These are phyloP conservation scores for Microplitis demolitor DNA, from an alignment of 1,140 invertebrate genomes.

Conservation along the genomic window DNA sequence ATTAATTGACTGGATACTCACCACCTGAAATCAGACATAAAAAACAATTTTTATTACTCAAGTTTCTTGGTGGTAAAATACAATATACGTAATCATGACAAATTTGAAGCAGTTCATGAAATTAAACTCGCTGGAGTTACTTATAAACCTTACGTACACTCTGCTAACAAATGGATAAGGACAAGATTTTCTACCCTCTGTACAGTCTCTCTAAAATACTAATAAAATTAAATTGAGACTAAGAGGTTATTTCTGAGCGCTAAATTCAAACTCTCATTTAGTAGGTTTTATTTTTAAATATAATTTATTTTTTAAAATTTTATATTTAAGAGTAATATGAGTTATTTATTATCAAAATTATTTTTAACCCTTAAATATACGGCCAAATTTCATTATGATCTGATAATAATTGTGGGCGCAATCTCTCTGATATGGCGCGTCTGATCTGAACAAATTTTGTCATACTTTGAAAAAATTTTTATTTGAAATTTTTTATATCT, in stretches of 20 bases:
- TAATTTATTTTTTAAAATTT: background rate
- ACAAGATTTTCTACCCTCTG: background rate
- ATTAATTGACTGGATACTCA: constrained; percentile 26
- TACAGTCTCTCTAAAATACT: no score
- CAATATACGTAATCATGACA: background rate
- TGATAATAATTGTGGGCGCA: no score
- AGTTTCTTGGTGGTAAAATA: background rate
- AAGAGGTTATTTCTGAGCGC: background rate
- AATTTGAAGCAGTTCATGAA: background rate
- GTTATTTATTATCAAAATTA: no score
- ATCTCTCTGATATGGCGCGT: no score
- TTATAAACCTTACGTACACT: background rate
- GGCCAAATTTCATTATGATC: no score
- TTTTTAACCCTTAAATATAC: no score
- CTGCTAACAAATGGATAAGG: background rate
- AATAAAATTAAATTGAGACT: background rate
- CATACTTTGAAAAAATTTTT: no score
- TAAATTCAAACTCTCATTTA: background rate
- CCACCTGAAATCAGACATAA: constrained; percentile 36
- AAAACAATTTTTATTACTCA: background rate
- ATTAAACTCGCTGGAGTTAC: background rate
- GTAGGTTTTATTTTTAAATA: background rate
- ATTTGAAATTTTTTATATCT: no score
- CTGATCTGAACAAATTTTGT: no score
- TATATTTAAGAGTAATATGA: background rate